Conservation (phyloP, 2,113 vertebrate species). For the Smithornis capensis region DNA sequence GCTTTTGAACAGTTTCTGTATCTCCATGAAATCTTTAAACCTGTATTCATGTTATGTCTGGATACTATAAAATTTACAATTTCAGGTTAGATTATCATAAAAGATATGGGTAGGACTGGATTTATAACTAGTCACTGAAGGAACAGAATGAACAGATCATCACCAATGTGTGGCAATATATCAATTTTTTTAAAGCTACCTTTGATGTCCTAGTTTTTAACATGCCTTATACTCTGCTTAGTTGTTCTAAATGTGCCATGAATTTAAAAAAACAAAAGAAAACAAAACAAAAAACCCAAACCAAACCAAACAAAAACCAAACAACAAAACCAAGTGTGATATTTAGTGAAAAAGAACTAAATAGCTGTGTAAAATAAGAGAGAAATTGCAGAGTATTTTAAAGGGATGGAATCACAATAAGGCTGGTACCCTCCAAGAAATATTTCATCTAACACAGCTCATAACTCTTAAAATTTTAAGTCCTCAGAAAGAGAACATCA, state of each 20-base stretch:
- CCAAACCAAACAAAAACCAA: no score
- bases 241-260: background rate
- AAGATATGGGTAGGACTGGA: background rate
- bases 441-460: background rate
- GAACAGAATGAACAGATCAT: background rate
- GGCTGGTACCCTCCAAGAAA: background rate
- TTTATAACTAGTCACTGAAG: background rate
- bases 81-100: background rate
- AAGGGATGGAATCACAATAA: background rate
- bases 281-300: no score
- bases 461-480: background rate
- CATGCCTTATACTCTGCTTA: rapidly evolving
- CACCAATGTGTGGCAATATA: background rate
- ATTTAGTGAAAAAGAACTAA: background rate
- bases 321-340: background rate
- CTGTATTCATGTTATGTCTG: background rate
- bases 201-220: background rate
- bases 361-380: background rate
- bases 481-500: background rate
- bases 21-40: background rate
- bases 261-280: background rate
- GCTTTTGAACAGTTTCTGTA: background rate
- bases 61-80: background rate
- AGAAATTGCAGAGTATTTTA: background rate
- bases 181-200: background rate